Base-by-base conservation (phyloP, 2,797 vertebrate genomes). In the Artibeus lituratus region DNA sequence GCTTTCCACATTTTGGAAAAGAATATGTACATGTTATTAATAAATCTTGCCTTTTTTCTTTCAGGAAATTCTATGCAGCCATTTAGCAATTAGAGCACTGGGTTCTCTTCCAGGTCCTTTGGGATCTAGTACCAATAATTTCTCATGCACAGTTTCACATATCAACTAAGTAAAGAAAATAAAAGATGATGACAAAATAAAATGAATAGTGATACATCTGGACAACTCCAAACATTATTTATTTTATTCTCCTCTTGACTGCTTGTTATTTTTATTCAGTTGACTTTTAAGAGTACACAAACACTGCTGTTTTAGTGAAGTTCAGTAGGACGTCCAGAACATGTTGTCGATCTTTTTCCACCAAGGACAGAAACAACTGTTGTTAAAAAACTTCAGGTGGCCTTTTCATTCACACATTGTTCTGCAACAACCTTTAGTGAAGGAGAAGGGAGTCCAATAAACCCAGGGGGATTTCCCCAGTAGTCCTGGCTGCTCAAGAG, bases 161-260 rank as follows among this genome's bases (percentile, higher is more conserved):
- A 84, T 69, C 59, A 53, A 78, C 35, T 83, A 62, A 69, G 83
- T 80, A 84, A 95, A 95, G 95, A 90, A 89, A 95, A 90, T 91
- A 73, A 91, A 73, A 18, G 81, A 42, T 22, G n/a, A 91, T 67
- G 49, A 91, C n/a, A 87, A 76, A 93, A 55, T 87, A 86, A 96
- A 90, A 76, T 67, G 44, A 53, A n/a, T 7, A 21, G 32, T 65
- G 53, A 82, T 55, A 1, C 73, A 37, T 72, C 44, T 73, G 44
- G n/a, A 42, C 8, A 92, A 83, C 37, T 73, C 53, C 62, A 70
- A 92, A 83, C 42, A 55, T n/a, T 69, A 67, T 57, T 86, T 44
- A 59, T 47, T 87, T 69, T 37, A 15, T 87, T 94, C 80, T 87
- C 72, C 87, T 89, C 88, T 77, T 24, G n/a, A 73, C 44, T 92